Conservation (phyloP, 2,797 vertebrate genomes). For the Pantherophis alleghaniensis region DNA sequence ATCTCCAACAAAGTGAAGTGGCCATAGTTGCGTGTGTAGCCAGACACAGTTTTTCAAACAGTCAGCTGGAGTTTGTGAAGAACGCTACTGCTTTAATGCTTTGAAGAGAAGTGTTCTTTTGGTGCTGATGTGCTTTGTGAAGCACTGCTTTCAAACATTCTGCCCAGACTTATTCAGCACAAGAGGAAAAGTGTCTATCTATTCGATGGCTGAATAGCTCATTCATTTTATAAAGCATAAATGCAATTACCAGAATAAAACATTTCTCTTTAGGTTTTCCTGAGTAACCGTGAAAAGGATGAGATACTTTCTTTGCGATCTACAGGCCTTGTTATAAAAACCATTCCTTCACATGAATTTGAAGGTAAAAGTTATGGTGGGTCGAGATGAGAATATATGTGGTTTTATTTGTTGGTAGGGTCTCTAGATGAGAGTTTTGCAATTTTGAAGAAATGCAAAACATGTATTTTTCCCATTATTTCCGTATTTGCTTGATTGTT, state of each 20-base stretch:
- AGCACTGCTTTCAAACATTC: background rate
- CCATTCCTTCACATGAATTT: constrained; percentile 76
- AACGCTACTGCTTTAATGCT: background rate
- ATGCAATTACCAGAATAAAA: background rate
- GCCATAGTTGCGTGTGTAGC: background rate
- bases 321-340: constrained; percentile 78
- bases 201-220: background rate
- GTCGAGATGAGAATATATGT: accelerated
- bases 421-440: background rate
- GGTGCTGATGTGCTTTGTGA: background rate
- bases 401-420: background rate
- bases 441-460: background rate
- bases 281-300: constrained; percentile 82
- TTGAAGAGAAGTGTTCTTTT: background rate
- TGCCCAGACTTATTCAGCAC: background rate
- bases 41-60: background rate
- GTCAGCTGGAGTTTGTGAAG: background rate
- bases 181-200: background rate
- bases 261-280: constrained; percentile 72
- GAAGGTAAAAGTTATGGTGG: constrained; percentile 75
- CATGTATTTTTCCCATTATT: background rate
- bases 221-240: background rate
- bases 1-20: background rate
- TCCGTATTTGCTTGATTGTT: background rate
- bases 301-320: constrained; percentile 74